Base-by-base conservation (phyloP, 2,888 invertebrate genomes). In the Ceramica pisi region DNA sequence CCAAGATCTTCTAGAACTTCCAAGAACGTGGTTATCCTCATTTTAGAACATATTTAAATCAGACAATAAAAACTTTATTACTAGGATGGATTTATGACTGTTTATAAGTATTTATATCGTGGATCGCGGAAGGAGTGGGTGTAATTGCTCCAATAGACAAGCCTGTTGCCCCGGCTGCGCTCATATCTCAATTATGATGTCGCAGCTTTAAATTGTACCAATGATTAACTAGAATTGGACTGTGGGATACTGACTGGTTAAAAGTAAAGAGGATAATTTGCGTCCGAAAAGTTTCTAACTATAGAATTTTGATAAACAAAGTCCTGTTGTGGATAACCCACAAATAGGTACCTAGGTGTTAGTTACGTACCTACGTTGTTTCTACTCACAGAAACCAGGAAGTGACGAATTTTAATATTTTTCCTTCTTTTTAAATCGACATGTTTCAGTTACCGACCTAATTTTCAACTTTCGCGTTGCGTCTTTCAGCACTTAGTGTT, bases 91-190 rank as follows among this genome's bases (percentile, higher is more conserved):
- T 80, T 79, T 79, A 82, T 71, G 61, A 41, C 56, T 73, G 62
- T 80, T 62, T 61, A 71, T 82, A 71, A 62, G 35, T 79, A 55
- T 71, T 68, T 60, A 76, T 63, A 68, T 48, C 41, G 26, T 60
- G 65, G 53, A 67, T 51, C 61, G 60, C 76, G 81, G 85, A 86
- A 82, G 80, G 21, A 56, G 86, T 87, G 85, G 83, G 85, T 77
- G 87, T 85, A 86, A 88, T 86, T 88, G 87, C 78, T 74, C 71
- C 84, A 85, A 67, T 82, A 71, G 66, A 72, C 74, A 60, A 69
- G 68, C 69, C 55, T 67, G 65, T 63, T 10, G 31, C 9, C 48
- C 68, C 61, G 55, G 55, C 31, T 41, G 38, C 21, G 51, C 53
- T 67, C 70, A 68, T 67, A 60, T 74, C 66, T 82, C 61, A 65